Conservation (phyloP, 2,113 vertebrate genomes). For the Leptodactylus fuscus region DNA sequence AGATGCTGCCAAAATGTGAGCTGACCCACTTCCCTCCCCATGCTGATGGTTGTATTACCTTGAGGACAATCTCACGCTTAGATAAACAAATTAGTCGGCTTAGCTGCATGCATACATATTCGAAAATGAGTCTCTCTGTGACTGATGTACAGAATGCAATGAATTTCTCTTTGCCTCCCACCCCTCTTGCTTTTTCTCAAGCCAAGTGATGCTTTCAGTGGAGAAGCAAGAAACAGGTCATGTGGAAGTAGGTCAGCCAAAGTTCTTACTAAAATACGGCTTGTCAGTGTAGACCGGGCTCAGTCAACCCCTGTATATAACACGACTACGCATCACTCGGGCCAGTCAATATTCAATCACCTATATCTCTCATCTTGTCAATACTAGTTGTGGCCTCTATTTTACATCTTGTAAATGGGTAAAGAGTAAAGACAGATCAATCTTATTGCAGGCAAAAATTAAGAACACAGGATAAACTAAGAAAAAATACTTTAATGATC, state of each 20-base stretch:
- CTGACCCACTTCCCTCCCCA: conserved; percentile 50
- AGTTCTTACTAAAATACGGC: conserved; percentile 62
- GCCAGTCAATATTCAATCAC: conserved; percentile 38
- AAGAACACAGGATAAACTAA: neutral
- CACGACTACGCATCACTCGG: conserved; percentile 19
- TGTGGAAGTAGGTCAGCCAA: conserved; percentile 70
- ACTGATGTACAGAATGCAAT: conserved; percentile 48
- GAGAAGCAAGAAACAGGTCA: conserved; percentile 68
- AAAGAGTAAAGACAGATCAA: neutral
- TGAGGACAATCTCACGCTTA: conserved; percentile 50
- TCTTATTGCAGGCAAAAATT: neutral
- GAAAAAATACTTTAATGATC: too few species aligned
- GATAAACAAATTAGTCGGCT: conserved; percentile 57
- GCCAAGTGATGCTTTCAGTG: conserved; percentile 48
- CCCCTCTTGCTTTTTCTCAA: conserved; percentile 26
- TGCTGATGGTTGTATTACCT: conserved; percentile 54
- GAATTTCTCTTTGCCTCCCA: conserved; percentile 17
- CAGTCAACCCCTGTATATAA: conserved; percentile 15
- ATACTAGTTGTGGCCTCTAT: neutral
- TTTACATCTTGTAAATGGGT: neutral
- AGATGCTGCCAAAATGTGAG: conserved; percentile 43
- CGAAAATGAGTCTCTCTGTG: conserved; percentile 38
- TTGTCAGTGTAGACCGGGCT: conserved; percentile 58
- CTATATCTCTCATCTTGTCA: neutral
- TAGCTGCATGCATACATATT: conserved; percentile 52